A percentile compares a stretch with the other conserved stretches of the same genome.
phyloP scores from a whole-genome alignment of 2,113 vertebrate genomes.

The Paracanthobrama guichenoti region DNA sequence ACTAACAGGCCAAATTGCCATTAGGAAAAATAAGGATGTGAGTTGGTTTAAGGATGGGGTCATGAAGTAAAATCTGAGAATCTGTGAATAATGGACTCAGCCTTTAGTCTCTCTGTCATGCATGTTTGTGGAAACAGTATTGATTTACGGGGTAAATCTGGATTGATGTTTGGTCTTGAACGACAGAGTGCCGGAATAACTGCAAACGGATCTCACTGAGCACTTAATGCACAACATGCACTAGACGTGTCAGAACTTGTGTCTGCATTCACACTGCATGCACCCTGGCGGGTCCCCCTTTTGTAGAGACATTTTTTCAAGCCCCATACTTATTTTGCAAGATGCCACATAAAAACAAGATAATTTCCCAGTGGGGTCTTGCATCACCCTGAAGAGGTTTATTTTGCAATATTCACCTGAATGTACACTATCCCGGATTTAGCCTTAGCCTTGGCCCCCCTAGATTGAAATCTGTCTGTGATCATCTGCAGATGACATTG shows the following conservation, averaged over 20 bases:
- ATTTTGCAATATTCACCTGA: too few relatives aligned
- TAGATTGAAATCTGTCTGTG: not conserved
- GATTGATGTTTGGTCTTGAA: not conserved
- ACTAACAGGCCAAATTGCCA: not conserved
- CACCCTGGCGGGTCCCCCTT: too few relatives aligned
- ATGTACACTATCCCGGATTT: too few relatives aligned
- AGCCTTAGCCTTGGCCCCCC: too few relatives aligned
- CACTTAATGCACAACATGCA: not conserved
- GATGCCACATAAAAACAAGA: too few relatives aligned
- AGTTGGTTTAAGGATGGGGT: not conserved
- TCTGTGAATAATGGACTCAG: not conserved
- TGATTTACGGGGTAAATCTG: not conserved
- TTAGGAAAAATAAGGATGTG: too few relatives aligned
- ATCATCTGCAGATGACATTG: not conserved
- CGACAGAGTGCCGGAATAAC: not conserved
- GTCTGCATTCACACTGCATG: too few relatives aligned
- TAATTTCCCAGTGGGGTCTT: too few relatives aligned
- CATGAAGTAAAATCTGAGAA: not conserved
- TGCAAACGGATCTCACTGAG: conserved; percentile 17
- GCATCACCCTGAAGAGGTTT: too few relatives aligned
- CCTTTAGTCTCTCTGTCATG: not conserved
- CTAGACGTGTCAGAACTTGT: not conserved
- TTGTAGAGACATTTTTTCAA: too few relatives aligned
- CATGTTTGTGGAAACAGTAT: not conserved
- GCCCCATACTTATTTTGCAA: too few relatives aligned